Conservation (phyloP, 2,888 invertebrate species). For the Tipula unca region DNA sequence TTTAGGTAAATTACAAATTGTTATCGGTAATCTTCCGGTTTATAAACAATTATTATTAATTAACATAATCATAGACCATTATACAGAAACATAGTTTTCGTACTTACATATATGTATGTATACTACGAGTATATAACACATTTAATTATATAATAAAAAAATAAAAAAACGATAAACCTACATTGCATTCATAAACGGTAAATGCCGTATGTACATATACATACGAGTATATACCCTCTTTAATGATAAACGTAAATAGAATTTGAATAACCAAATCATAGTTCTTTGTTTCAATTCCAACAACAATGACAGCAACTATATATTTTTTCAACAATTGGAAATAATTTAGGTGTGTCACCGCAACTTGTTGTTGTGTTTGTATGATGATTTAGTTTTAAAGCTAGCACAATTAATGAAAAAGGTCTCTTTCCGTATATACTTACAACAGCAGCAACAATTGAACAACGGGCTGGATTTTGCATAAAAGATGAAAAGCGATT, state of each 20-base stretch:
- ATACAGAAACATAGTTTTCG: no score
- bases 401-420: no score
- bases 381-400: no score
- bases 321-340: neutral
- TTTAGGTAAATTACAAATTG: neutral
- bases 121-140: neutral
- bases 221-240: neutral
- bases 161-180: neutral
- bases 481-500: no score
- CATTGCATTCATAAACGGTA: neutral
- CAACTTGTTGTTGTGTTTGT: no score
- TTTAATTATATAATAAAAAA: neutral
- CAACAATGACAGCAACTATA: neutral
- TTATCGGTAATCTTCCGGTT: neutral
- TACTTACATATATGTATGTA: no score
- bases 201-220: neutral
- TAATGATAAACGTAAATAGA: neutral
- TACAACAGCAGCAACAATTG: no score
- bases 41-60: neutral
- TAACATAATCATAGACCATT: neutral
- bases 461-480: no score
- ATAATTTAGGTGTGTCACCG: neutral
- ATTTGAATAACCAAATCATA: neutral
- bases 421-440: no score
- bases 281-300: neutral